A percentile compares a stretch with the other conserved stretches of the same genome.
Conservation (phyloP, 2,797 vertebrate species). For the Enteromius argenteus region DNA sequence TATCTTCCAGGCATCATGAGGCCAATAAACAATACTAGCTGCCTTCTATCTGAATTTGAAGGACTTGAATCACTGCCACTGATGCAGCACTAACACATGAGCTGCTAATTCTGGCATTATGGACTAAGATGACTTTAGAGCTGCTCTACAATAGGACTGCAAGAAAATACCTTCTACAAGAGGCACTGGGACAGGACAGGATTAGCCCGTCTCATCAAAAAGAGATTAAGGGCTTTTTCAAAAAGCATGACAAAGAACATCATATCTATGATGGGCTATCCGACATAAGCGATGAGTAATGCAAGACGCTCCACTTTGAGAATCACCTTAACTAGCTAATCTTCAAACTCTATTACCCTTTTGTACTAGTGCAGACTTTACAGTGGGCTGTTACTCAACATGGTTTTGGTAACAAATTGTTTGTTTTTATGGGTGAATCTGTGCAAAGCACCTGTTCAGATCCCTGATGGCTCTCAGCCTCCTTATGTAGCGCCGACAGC, state of each 20-base stretch:
- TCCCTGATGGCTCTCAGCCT: conserved; percentile 95
- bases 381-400: not conserved
- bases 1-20: not conserved
- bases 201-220: conserved; percentile 16
- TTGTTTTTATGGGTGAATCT: conserved; percentile 1
- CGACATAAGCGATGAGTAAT: not conserved
- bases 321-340: not conserved
- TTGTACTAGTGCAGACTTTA: not conserved
- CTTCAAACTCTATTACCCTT: not conserved
- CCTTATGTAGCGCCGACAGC: conserved; percentile 97
- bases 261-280: conserved; percentile 22
- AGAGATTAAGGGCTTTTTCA: conserved; percentile 35
- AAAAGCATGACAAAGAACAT: conserved; percentile 13
- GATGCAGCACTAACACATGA: conserved; percentile 42
- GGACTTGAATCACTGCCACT: conserved; percentile 47
- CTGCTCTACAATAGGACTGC: conserved; percentile 3
- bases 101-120: conserved; percentile 29
- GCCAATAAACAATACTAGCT: not conserved
- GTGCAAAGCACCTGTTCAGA: conserved; percentile 88
- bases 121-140: not conserved
- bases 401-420: not conserved
- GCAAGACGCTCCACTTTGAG: not conserved
- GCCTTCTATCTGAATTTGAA: conserved; percentile 31
- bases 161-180: conserved; percentile 11
- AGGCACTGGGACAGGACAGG: conserved; percentile 6